Percentiles rank a stretch among this genome's conserved stretches.
Evolutionary conservation across 2,797 vertebrate species (phyloP).

Genomic region (Peromyscus aztecus): DNA sequence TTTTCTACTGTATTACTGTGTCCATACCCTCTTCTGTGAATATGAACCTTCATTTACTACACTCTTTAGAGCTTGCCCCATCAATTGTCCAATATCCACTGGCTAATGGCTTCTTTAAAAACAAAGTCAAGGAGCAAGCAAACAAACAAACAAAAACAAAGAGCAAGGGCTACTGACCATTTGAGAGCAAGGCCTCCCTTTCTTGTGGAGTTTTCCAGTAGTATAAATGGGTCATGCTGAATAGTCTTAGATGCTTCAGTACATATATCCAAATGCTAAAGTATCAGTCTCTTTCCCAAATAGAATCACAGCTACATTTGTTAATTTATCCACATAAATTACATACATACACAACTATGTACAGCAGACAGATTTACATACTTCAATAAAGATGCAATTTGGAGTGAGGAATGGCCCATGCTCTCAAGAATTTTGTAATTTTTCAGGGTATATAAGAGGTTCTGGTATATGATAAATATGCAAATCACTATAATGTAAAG

Average conservation of each 20-base stretch:
- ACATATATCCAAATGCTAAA: constrained; percentile 18
- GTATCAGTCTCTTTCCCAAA: background rate
- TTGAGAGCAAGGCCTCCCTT: background rate
- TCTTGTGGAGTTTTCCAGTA: background rate
- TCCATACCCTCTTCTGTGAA: background rate
- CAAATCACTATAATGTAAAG: background rate
- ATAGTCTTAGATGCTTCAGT: background rate
- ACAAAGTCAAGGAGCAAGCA: background rate
- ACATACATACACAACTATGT: background rate
- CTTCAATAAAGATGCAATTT: background rate
- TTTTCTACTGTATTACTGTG: constrained; percentile 29
- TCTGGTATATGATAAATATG: background rate
- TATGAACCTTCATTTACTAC: constrained; percentile 24
- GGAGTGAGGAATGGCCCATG: background rate
- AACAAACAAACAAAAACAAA: background rate
- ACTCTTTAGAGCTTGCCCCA: background rate
- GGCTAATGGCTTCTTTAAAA: constrained; percentile 57
- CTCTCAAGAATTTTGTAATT: constrained; percentile 1
- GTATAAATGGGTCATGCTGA: background rate
- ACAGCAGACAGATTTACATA: background rate
- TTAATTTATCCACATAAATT: constrained; percentile 29
- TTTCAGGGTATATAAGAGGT: background rate
- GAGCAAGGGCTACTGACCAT: background rate
- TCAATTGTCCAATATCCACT: background rate
- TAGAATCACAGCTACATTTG: background rate